Conservation (phyloP, 2,888 invertebrate species). For the Rhodophaea formosa region DNA sequence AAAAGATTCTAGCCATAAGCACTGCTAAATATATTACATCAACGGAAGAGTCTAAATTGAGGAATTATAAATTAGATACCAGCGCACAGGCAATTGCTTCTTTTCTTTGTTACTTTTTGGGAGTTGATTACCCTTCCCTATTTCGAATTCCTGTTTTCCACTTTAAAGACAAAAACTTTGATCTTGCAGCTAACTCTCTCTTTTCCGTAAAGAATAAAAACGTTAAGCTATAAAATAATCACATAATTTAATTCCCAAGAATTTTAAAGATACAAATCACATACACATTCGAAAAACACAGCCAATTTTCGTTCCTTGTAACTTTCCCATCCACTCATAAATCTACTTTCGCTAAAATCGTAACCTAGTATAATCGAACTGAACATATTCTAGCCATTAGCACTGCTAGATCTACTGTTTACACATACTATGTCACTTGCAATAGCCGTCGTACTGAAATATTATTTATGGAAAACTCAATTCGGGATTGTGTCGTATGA, state of each 20-base stretch:
- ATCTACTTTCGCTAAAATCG: slow-evolving; percentile 26
- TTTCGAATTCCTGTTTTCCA: too few species aligned
- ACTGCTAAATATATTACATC: slow-evolving; percentile 40
- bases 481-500: slow-evolving; percentile 73
- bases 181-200: too few species aligned
- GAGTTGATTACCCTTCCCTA: too few species aligned
- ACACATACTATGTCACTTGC: slow-evolving; percentile 40
- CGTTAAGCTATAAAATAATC: too few species aligned
- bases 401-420: slow-evolving; percentile 44
- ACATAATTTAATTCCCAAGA: too few species aligned
- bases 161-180: too few species aligned
- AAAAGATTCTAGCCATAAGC: slow-evolving; percentile 37
- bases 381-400: slow-evolving; percentile 37
- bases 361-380: slow-evolving; percentile 35
- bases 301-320: neutral
- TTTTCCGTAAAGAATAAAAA: too few species aligned
- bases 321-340: neutral
- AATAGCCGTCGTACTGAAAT: slow-evolving; percentile 18
- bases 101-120: too few species aligned
- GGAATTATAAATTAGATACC: too few species aligned
- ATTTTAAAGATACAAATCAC: too few species aligned
- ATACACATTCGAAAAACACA: neutral
- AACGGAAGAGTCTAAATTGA: too few species aligned
- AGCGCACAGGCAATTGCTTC: too few species aligned
- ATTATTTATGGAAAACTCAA: slow-evolving; percentile 70